Percentiles rank a stretch among this genome's conserved stretches.
Evolutionary conservation across 2,888 invertebrate species (phyloP).

Genomic region (Agonum fuliginosum): DNA sequence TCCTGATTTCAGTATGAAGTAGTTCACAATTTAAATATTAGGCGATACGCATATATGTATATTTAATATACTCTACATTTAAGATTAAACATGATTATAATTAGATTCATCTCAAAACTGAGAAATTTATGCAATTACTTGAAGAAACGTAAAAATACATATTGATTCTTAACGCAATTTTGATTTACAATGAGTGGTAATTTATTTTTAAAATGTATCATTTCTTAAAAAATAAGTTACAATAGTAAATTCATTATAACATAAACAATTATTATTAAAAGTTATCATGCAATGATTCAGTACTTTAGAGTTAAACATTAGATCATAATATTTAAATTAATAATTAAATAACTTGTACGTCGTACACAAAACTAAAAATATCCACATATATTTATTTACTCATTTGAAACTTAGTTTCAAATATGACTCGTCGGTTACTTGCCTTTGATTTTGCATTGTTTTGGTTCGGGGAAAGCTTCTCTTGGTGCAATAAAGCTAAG

Average conservation of each 20-base stretch:
- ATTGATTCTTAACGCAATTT: neutral
- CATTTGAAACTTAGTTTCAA: neutral
- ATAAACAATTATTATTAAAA: constrained; percentile 1
- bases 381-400: constrained; percentile 19
- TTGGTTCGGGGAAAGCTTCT: constrained; percentile 80
- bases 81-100: constrained; percentile 45
- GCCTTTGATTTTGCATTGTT: constrained; percentile 70
- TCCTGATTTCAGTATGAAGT: too few relatives aligned
- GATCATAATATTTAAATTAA: neutral
- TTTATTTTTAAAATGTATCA: neutral
- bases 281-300: constrained; percentile 47
- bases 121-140: constrained; percentile 1
- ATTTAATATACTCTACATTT: constrained; percentile 47
- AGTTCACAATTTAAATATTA: constrained; percentile 11
- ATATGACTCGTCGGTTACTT: constrained; percentile 22
- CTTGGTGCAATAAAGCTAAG: constrained; percentile 80
- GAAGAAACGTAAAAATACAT: constrained; percentile 27
- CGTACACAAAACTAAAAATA: constrained; percentile 24
- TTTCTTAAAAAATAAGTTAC: neutral
- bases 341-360: constrained; percentile 19
- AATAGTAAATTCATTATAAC: neutral
- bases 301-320: constrained; percentile 24
- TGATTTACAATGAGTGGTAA: neutral
- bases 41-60: constrained; percentile 23
- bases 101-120: constrained; percentile 4